Conservation (phyloP, 2,797 vertebrate species). For the Pantherophis vulpinus region DNA sequence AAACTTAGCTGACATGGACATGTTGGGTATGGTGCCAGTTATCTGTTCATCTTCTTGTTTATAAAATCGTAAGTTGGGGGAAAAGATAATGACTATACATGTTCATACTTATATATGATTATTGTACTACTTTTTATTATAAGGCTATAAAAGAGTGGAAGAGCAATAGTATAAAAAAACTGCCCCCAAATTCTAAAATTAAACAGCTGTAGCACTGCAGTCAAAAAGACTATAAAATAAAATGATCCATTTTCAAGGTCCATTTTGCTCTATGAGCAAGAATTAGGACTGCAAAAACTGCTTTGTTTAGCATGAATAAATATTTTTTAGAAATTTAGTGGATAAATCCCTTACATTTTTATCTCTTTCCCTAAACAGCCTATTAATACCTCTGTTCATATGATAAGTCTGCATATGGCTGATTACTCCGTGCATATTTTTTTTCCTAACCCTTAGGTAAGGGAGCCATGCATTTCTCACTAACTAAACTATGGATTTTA, state of each 20-base stretch:
- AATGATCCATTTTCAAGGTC: slow-evolving; percentile 39
- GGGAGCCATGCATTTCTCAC: not conserved
- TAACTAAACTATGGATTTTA: not conserved
- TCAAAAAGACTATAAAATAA: slow-evolving; percentile 54
- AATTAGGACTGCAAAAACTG: slow-evolving; percentile 15
- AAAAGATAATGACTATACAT: not conserved
- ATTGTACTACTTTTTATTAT: not conserved
- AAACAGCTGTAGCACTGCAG: not conserved
- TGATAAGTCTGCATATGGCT: not conserved
- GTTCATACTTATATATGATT: not conserved
- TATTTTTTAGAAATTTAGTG: not conserved
- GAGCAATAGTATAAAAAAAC: not conserved
- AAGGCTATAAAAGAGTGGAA: not conserved
- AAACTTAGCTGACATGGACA: not conserved
- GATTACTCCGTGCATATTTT: not conserved
- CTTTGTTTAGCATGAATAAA: not conserved
- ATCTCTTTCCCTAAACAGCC: not conserved
- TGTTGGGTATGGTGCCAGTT: not conserved
- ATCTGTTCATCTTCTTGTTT: not conserved
- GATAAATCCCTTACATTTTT: not conserved
- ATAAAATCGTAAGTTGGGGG: not conserved
- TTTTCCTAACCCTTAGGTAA: not conserved
- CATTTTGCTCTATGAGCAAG: slow-evolving; percentile 31
- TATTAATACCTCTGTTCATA: not conserved
- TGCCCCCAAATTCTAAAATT: not conserved